These are phyloP conservation scores for Clepsis dumicolana DNA, from an alignment of 2,888 invertebrate species.

Conservation along the genomic window DNA sequence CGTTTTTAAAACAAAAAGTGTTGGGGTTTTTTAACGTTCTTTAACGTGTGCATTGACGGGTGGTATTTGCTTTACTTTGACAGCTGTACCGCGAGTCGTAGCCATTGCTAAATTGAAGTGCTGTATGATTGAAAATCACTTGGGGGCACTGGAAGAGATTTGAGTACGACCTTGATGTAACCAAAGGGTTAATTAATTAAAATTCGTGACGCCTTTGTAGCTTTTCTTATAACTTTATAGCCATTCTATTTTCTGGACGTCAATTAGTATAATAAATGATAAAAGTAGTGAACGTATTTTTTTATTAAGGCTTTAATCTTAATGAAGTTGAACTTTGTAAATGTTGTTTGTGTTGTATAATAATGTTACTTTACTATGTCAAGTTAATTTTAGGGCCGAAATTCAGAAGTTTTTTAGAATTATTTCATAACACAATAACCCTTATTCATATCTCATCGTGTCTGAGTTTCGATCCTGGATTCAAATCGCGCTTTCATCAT, in stretches of 20 bases:
- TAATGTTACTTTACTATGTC: constrained; percentile 1
- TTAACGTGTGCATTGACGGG: too few species aligned
- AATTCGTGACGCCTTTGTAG: background rate
- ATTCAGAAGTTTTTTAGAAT: background rate
- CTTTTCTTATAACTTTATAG: too few species aligned
- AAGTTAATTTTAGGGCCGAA: background rate
- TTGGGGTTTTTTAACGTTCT: too few species aligned
- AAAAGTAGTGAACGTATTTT: background rate
- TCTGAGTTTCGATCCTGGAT: background rate
- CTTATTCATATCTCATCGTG: background rate
- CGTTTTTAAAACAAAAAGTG: too few species aligned
- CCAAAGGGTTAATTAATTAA: background rate
- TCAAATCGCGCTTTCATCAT: background rate
- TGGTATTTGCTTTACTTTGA: background rate
- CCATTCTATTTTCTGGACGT: too few species aligned
- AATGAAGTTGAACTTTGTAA: background rate
- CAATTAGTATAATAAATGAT: background rate
- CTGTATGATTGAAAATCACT: background rate
- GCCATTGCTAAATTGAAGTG: background rate
- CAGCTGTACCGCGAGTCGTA: background rate
- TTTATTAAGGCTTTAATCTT: background rate
- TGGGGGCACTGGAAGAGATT: background rate
- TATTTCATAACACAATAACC: too few species aligned
- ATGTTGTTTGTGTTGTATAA: background rate
- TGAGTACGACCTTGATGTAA: background rate